Evolutionary conservation across 2,888 invertebrate genomes (phyloP).

Genomic region (Lepidochitona cinerea): DNA sequence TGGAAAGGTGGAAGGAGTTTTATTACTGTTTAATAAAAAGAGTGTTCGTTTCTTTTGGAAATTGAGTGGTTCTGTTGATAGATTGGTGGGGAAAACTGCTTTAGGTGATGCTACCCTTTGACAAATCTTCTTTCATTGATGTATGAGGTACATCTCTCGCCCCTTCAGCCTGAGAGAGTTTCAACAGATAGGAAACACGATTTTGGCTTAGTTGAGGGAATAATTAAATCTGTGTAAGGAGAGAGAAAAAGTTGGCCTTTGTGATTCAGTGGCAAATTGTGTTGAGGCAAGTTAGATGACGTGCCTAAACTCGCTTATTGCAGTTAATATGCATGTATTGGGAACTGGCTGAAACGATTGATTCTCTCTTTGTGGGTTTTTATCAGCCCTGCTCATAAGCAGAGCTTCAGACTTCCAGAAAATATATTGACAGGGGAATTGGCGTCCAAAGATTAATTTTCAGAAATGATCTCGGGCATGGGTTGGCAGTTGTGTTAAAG

Average conservation of each 20-base stretch:
- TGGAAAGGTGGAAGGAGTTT: no score
- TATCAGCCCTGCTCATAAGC: slow-evolving; percentile 1
- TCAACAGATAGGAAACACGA: not conserved
- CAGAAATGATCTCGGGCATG: slow-evolving; percentile 1
- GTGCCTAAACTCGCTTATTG: not conserved
- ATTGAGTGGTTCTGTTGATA: no score
- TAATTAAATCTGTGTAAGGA: not conserved
- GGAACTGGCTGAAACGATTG: slow-evolving; percentile 4
- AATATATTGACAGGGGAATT: not conserved
- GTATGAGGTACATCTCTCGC: no score
- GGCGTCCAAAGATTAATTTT: slow-evolving; percentile 3
- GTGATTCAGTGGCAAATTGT: slow-evolving; percentile 1
- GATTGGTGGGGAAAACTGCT: no score
- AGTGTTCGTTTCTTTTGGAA: no score
- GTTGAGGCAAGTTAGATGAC: not conserved
- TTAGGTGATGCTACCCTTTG: no score
- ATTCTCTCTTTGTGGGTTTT: not conserved
- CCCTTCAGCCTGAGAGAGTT: no score
- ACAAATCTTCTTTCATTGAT: no score
- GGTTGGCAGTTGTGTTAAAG: slow-evolving; percentile 3
- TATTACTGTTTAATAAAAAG: no score
- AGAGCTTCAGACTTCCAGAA: not conserved
- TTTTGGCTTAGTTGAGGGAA: not conserved
- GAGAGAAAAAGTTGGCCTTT: not conserved
- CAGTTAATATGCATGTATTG: slow-evolving; percentile 3